phyloP scores from a whole-genome alignment of 2,113 vertebrate genomes.

The Promerops cafer region DNA sequence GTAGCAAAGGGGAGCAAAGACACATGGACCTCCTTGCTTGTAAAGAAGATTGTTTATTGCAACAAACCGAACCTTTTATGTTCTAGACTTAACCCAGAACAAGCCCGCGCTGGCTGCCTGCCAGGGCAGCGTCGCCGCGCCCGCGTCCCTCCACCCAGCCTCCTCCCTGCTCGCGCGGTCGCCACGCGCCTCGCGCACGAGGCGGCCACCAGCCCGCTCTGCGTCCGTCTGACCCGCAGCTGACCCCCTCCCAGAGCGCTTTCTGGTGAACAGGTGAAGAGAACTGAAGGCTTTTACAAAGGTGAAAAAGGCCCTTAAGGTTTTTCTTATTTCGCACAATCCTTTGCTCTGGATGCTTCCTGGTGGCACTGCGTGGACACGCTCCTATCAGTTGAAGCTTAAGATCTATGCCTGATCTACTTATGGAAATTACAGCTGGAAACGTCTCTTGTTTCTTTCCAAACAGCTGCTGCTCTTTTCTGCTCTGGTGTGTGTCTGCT shows the following conservation, averaged over 20 bases:
- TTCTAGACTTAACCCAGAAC: too few species aligned
- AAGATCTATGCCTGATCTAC: neutral
- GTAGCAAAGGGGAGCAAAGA: too few species aligned
- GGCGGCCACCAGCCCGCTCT: accelerated
- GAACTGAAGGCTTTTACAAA: neutral
- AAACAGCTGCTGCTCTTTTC: neutral
- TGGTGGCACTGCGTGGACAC: neutral
- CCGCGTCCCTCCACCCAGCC: accelerated
- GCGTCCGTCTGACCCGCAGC: too few species aligned
- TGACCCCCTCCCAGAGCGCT: neutral
- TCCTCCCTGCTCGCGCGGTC: too few species aligned
- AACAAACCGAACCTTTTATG: neutral
- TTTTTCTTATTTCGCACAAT: neutral
- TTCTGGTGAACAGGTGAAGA: neutral
- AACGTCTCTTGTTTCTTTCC: neutral
- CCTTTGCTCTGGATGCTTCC: neutral
- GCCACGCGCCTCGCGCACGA: neutral
- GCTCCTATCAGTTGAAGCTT: neutral
- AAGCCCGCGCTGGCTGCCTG: accelerated
- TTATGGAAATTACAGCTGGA: neutral
- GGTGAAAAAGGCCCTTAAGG: neutral
- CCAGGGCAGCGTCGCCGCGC: accelerated
- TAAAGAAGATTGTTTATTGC: accelerated
- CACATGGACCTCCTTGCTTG: neutral
- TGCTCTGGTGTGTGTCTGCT: neutral